Base-by-base conservation (phyloP, 2,797 vertebrate genomes). In the Dicrostonyx torquatus region DNA sequence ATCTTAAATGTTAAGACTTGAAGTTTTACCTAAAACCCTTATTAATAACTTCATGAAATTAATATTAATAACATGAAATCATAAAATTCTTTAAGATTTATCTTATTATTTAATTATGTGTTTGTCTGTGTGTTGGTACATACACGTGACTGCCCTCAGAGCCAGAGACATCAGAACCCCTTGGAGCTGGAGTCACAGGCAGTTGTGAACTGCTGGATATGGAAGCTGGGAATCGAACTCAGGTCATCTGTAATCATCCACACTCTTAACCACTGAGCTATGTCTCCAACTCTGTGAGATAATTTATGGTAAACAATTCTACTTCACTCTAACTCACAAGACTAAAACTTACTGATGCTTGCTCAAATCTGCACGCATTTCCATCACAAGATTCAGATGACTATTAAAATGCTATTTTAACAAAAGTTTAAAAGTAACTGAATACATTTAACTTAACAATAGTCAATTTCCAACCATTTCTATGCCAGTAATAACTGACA, bases 361-460 rank as follows among this genome's bases (percentile, higher is more conserved):
- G 37, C 5, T 29, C 53, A 80, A 79, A 40, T 45, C 22, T 79
- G 66, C 64, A 85, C 3, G 1, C 84, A 91, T 64, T 93, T 84
- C 76, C 18, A 75, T 40, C 17, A 20, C 14, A 73, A 75, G 45
- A 87, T 43, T 91, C 84, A 91, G 43, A 83, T 13, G 20, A 77
- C 9, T 31, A 83, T 62, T 80, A 31, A 92, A 95, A 75, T 53
- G n/a, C 34, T 58, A 68, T 83, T 86, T 91, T 91, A 78, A 82
- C 82, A 91, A 91, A 95, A 94, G 83, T 82, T 26, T 37, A 60
- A 80, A 90, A 93, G 62, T 20, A 62, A 40, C 53, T 55, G n/a
- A 80, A 40, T 58, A 24, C 3, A 40, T 58, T 58, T 79, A 58
- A 55, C n/a, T 24, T 79, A 79, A 79, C 12, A 58, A 55, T 55